Percentiles rank a stretch among this genome's conserved stretches.
phyloP scores from a whole-genome alignment of 2,797 vertebrate species.

The Paratrypauchen microcephalus region DNA sequence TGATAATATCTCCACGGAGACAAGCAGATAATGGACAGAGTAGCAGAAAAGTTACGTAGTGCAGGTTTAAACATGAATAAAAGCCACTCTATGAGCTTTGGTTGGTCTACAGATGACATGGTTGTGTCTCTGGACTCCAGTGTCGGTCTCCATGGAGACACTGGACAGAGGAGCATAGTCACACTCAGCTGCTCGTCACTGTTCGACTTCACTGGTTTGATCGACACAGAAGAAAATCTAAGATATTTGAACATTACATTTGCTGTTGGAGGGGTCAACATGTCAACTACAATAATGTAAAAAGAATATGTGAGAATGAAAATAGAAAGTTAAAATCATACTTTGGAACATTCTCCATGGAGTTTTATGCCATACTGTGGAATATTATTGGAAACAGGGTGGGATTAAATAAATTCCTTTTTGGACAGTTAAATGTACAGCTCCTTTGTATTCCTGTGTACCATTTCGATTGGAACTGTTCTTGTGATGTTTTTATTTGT shows the following conservation, averaged over 20 bases:
- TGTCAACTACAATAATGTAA: neutral
- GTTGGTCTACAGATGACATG: conserved; percentile 31
- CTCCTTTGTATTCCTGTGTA: too few relatives aligned
- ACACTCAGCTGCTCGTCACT: conserved; percentile 69
- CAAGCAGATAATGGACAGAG: too few relatives aligned
- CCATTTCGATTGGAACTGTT: too few relatives aligned
- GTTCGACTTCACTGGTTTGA: conserved; percentile 69
- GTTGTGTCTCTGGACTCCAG: conserved; percentile 23
- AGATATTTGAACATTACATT: neutral
- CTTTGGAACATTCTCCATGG: too few relatives aligned
- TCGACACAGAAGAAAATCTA: conserved; percentile 43
- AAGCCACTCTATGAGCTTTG: neutral
- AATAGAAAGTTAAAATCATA: too few relatives aligned
- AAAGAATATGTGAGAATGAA: neutral
- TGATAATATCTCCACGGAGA: too few relatives aligned
- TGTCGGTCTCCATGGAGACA: conserved; percentile 33
- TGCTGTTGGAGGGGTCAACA: neutral
- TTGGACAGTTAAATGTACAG: too few relatives aligned
- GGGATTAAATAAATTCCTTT: too few relatives aligned
- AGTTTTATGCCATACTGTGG: too few relatives aligned
- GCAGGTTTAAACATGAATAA: neutral
- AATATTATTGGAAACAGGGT: too few relatives aligned
- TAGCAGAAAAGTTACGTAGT: too few relatives aligned
- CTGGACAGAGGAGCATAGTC: conserved; percentile 58
- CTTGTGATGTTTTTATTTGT: too few relatives aligned